These are phyloP conservation scores for Drosophila nebulosa DNA, from an alignment of 1,140 invertebrate genomes.

Conservation along the genomic window DNA sequence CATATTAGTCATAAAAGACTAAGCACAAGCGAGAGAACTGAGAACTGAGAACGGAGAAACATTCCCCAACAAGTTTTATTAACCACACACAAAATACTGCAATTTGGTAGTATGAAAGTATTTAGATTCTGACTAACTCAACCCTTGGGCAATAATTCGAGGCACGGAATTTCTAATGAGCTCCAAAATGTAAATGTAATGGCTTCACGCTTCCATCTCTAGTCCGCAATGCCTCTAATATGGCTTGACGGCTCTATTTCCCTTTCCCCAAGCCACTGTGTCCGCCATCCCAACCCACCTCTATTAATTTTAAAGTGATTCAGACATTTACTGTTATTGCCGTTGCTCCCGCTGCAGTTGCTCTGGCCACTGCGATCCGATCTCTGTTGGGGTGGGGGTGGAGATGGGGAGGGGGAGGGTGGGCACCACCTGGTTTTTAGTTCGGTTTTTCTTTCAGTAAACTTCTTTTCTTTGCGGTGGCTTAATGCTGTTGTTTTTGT, in stretches of 20 bases:
- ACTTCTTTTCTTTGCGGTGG: background rate
- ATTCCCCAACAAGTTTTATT: too few species aligned
- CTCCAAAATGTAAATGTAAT: background rate
- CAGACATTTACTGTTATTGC: constrained; percentile 10
- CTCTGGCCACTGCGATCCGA: background rate
- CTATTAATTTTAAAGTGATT: background rate
- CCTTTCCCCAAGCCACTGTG: background rate
- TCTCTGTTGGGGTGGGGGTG: background rate
- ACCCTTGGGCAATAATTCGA: too few species aligned
- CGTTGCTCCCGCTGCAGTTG: background rate
- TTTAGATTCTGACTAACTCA: too few species aligned
- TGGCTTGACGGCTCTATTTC: background rate
- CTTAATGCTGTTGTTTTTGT: background rate
- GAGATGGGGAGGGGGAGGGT: background rate
- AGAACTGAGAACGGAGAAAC: too few species aligned
- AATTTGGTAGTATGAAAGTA: too few species aligned
- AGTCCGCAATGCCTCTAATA: background rate
- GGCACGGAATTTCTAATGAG: background rate
- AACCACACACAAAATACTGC: too few species aligned
- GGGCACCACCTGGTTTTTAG: background rate
- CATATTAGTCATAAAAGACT: too few species aligned
- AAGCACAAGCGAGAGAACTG: too few species aligned
- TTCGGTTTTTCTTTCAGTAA: background rate
- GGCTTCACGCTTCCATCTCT: background rate
- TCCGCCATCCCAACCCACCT: background rate